Base-by-base conservation (phyloP, 2,888 invertebrate genomes). In the Achlya flavicornis region DNA sequence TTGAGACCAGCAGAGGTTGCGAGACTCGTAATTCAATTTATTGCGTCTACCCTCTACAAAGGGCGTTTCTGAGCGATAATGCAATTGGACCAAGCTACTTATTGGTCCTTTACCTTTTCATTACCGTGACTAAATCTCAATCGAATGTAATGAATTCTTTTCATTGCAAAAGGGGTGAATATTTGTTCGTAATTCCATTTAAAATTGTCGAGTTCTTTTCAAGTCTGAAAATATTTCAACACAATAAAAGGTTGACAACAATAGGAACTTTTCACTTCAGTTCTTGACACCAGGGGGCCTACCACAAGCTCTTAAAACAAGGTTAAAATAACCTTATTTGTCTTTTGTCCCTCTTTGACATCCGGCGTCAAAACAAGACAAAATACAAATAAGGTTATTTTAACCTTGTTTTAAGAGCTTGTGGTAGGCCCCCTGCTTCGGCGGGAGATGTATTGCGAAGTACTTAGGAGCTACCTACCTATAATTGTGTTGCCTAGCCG, bases 51-150 rank as follows among this genome's bases (percentile, higher is more conserved):
- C 83, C 86, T 83, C 84, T 78, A 71, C 64, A 78, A 79, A 83
- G 86, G 85, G 78, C 80, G 83, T 79, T 76, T 71, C 80, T 70
- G 73, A 80, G 86, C 83, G 87, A 87, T 92, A 93, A 92, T 90
- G 85, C 90, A 86, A 91, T 92, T 89, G 89, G 87, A 90, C 89
- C 83, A 86, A 86, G 88, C 89, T 87, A 87, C 90, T 93, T 90
- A 93, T 88, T 89, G 89, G 85, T 84, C 83, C 86, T 91, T 91
- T 90, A 87, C 88, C 86, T 85, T 89, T 90, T 88, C 88, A 92
- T 91, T 90, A 88, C 78, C 66, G 66, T 76, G 77, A 77, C 82
- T 78, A 83, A 85, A 82, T 85, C 86, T 84, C 82, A 79, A 86
- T 85, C 69, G 73, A 72, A 77, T 73, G 68, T 68, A 77, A 73